Conservation (phyloP, 2,797 vertebrate species). For the Stomatorhinus walkeri region DNA sequence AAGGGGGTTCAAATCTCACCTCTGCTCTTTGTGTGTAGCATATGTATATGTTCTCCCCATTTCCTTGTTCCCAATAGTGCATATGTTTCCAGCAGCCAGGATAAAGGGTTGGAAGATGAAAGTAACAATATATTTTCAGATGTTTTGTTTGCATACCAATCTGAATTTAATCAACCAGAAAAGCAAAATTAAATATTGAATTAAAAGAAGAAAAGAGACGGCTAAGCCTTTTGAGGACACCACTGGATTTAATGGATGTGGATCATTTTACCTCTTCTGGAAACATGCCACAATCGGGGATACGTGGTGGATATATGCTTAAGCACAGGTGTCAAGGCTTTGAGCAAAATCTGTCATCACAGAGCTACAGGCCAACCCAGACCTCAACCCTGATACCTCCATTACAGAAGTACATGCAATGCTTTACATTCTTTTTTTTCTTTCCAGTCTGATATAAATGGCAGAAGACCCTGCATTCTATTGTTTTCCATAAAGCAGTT, state of each 20-base stretch:
- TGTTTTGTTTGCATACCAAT: background rate
- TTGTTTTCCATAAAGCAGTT: background rate
- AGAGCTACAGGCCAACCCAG: background rate
- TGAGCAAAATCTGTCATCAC: constrained; percentile 8
- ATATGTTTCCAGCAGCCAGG: background rate
- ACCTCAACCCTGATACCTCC: constrained; percentile 12
- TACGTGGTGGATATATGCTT: background rate
- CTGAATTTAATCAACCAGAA: background rate
- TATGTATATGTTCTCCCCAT: background rate
- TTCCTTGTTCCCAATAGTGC: background rate
- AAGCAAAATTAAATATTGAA: constrained; percentile 8
- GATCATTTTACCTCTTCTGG: background rate
- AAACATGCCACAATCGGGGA: background rate
- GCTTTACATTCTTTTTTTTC: background rate
- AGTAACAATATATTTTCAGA: background rate
- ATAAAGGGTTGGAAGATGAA: background rate
- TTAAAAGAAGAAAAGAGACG: constrained; percentile 6
- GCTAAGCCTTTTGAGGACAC: background rate
- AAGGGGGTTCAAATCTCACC: background rate
- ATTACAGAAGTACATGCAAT: background rate
- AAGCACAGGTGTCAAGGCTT: background rate
- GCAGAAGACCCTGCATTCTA: background rate
- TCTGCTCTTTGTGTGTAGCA: background rate
- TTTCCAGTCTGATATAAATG: background rate
- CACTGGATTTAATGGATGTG: constrained; percentile 12